A percentile compares a stretch with the other conserved stretches of the same genome.
These are phyloP conservation scores for Struthio camelus DNA, from an alignment of 2,113 vertebrate species.

Conservation along the genomic window DNA sequence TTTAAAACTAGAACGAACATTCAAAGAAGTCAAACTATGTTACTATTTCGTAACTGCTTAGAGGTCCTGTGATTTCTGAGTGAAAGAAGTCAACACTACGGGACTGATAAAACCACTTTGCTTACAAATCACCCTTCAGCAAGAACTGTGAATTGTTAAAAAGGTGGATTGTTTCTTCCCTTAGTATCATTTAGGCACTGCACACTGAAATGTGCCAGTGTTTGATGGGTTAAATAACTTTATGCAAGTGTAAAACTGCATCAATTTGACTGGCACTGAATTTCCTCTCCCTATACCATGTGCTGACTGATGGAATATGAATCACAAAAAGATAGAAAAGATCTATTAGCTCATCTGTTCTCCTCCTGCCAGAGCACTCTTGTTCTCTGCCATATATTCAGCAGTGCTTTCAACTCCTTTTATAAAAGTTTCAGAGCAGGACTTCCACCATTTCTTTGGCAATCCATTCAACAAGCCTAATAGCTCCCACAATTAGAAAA, in stretches of 20 bases:
- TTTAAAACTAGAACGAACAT: not conserved
- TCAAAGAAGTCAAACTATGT: not conserved
- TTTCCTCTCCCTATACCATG: not conserved
- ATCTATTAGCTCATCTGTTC: not conserved
- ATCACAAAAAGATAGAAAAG: not conserved
- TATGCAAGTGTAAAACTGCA: not conserved
- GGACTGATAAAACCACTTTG: not conserved
- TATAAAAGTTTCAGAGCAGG: not conserved
- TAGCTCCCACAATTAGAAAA: not conserved
- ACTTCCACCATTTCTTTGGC: not conserved
- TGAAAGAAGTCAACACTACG: not conserved
- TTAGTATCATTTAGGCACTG: not conserved
- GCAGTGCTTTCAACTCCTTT: not conserved
- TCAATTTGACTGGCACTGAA: not conserved
- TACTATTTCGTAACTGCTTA: not conserved
- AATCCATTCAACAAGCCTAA: not conserved
- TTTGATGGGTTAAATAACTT: not conserved
- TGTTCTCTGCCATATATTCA: not conserved
- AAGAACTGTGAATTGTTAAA: not conserved
- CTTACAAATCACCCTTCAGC: not conserved
- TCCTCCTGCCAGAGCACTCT: not conserved
- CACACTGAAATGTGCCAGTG: rapidly evolving
- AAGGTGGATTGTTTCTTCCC: not conserved
- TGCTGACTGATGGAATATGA: not conserved
- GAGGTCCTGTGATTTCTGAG: not conserved